Conservation (phyloP, 2,797 vertebrate genomes). For the Coregonus suidteri region DNA sequence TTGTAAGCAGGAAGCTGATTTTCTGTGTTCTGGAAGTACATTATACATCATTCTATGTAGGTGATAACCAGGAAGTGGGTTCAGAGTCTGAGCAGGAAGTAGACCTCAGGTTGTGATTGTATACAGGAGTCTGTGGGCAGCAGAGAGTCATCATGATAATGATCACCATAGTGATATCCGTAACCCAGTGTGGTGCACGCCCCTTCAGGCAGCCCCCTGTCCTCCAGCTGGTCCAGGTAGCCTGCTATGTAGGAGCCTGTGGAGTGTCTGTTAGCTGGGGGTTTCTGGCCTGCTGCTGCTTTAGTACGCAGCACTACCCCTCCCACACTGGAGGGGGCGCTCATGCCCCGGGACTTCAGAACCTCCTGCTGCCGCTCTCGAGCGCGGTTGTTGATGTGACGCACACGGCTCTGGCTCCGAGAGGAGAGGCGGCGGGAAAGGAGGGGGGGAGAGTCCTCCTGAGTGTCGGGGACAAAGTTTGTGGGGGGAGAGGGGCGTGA, state of each 20-base stretch:
- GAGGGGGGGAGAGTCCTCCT: slow-evolving; percentile 76
- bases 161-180: slow-evolving; percentile 74
- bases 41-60: slow-evolving; percentile 43
- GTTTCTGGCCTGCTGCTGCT: slow-evolving; percentile 66
- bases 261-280: slow-evolving; percentile 84
- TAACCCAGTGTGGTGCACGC: slow-evolving; percentile 78
- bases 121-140: slow-evolving; percentile 70
- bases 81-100: slow-evolving; percentile 94
- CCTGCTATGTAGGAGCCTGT: slow-evolving; percentile 94
- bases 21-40: not conserved
- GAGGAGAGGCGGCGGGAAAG: slow-evolving; percentile 91
- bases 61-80: slow-evolving; percentile 47
- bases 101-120: slow-evolving; percentile 90
- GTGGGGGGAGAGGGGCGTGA: slow-evolving; percentile 15
- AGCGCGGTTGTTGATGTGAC: slow-evolving; percentile 94
- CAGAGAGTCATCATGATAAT: slow-evolving; percentile 69
- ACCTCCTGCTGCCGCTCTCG: slow-evolving; percentile 92
- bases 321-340: slow-evolving; percentile 31
- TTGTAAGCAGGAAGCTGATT: not conserved
- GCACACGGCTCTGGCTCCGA: slow-evolving; percentile 94
- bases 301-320: slow-evolving; percentile 86
- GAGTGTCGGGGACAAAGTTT: slow-evolving; percentile 48
- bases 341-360: slow-evolving; percentile 70
- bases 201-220: slow-evolving; percentile 88
- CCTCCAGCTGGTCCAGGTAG: slow-evolving; percentile 82